A percentile compares a stretch with the other conserved stretches of the same genome.
Evolutionary conservation across 2,888 invertebrate genomes (phyloP).

Genomic region (Drosophila algonquin): DNA sequence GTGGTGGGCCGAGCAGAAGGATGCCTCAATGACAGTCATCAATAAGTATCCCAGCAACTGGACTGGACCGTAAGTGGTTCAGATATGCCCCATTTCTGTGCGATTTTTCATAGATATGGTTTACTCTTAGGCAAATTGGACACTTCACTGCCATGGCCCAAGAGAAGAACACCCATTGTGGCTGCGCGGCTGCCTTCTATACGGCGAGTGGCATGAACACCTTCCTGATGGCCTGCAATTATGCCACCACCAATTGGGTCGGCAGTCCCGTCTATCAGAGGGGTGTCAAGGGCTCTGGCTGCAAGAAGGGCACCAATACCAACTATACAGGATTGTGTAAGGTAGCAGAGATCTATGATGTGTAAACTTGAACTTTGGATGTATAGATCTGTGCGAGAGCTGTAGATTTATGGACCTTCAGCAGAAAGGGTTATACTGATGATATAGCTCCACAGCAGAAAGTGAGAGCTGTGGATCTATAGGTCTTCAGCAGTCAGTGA

Average conservation of each 20-base stretch:
- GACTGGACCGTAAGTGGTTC: conserved; percentile 41
- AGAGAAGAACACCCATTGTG: conserved; percentile 36
- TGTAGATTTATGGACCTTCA: too few relatives aligned
- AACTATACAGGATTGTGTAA: conserved; percentile 48
- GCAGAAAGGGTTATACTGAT: too few relatives aligned
- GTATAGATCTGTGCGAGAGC: too few relatives aligned
- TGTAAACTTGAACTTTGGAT: neutral
- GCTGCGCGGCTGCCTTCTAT: conserved; percentile 43
- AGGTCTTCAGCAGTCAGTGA: too few relatives aligned
- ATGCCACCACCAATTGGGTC: conserved; percentile 53
- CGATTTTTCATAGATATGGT: too few relatives aligned
- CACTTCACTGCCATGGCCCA: conserved; percentile 60
- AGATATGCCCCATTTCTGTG: neutral
- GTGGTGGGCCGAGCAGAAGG: conserved; percentile 61
- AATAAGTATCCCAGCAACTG: conserved; percentile 34
- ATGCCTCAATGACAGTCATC: conserved; percentile 48
- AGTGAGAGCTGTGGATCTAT: too few relatives aligned
- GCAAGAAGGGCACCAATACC: conserved; percentile 46
- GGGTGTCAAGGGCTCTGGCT: conserved; percentile 44
- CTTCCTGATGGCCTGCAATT: conserved; percentile 56
- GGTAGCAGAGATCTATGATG: conserved; percentile 27
- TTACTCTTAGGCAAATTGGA: conserved; percentile 37
- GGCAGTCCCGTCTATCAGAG: conserved; percentile 30
- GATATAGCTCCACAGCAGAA: too few relatives aligned
- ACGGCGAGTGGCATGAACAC: neutral